These are phyloP conservation scores for Ia io DNA, from an alignment of 2,113 vertebrate species.

Conservation along the genomic window DNA sequence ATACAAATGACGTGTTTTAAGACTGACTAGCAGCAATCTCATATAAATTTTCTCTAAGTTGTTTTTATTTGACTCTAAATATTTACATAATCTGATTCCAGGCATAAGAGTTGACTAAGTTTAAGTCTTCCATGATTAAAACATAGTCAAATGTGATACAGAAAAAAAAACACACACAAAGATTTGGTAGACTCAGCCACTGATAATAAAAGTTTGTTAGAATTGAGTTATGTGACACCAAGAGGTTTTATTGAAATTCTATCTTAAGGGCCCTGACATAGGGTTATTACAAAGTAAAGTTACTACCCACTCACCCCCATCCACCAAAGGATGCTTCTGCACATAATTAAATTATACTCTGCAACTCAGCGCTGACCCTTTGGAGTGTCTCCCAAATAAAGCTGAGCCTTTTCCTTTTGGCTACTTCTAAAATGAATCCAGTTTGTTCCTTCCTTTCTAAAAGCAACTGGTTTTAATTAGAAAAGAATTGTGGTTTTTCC, in stretches of 20 bases:
- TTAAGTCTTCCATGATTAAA: constrained; percentile 18
- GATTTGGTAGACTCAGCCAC: not conserved
- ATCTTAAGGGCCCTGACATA: not conserved
- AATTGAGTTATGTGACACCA: not conserved
- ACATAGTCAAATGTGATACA: not conserved
- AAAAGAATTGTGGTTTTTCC: not conserved
- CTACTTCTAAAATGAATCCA: constrained; percentile 39
- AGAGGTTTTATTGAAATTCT: not conserved
- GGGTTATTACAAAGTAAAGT: constrained; percentile 34
- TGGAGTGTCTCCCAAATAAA: constrained; percentile 5
- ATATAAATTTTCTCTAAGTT: constrained; percentile 17
- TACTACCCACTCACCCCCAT: not conserved
- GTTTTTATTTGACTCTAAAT: constrained; percentile 50
- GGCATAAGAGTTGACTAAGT: not conserved
- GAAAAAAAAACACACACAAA: not conserved
- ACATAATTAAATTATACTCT: constrained; percentile 26
- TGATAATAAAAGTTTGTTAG: not conserved
- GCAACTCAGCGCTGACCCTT: not conserved
- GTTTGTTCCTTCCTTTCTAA: constrained; percentile 18
- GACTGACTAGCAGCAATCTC: not conserved
- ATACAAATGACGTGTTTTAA: not conserved
- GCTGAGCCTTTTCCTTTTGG: constrained; percentile 6
- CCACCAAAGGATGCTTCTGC: not conserved
- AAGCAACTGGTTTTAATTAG: constrained; percentile 57
- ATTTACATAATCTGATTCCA: constrained; percentile 55